Evolutionary conservation across 2,888 invertebrate genomes (phyloP), one percentile per base, ranked within the genome.

Genomic region (Xanthorhoe spadicearia): DNA sequence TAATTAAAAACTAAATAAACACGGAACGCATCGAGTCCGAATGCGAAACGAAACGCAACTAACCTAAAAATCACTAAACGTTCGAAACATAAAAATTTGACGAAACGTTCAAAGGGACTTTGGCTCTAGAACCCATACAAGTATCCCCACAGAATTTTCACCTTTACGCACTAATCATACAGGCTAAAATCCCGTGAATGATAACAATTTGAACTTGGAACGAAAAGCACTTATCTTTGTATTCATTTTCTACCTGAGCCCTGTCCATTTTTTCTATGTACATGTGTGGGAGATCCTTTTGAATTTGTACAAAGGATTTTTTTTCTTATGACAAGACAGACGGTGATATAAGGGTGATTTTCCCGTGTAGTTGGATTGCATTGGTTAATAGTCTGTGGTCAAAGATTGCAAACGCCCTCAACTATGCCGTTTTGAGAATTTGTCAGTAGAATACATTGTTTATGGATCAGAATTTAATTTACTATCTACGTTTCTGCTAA

Each of bases 241-340:
- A 85, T 86, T 85, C 83, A 82, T 81, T 86, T 83, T 88, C 86
- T 92, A 92, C 92, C 93, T 92, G 93, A 83, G 85, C 78, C 79
- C 81, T 77, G 85, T 85, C 88, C 89, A 83, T 90, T 89, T 91
- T 87, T 87, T 82, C 83, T 78, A 77, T 69, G 74, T 75, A 77
- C 82, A 82, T 78, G 74, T 81, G 83, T 81, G 77, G 76, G 77
- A 64, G 74, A 75, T 48, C 15, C 49, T 51, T 46, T 15, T 23
- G 1, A 18, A 43, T 56, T 57, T 8, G 13, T 56, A 18, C 10
- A 19, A 28, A 10, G 49, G 17, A 48, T 3, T 67, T 38, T 56
- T 3, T 38, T 35, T n/a, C 71, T 77, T 85, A 82, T 66, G 4
- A 0, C 13, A 2, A 8, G 0, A 23, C 23, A 23, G 4, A 23